A percentile compares a stretch with the other conserved stretches of the same genome.
Conservation (phyloP, 2,888 invertebrate genomes). For the Leucoptera coffeella region DNA sequence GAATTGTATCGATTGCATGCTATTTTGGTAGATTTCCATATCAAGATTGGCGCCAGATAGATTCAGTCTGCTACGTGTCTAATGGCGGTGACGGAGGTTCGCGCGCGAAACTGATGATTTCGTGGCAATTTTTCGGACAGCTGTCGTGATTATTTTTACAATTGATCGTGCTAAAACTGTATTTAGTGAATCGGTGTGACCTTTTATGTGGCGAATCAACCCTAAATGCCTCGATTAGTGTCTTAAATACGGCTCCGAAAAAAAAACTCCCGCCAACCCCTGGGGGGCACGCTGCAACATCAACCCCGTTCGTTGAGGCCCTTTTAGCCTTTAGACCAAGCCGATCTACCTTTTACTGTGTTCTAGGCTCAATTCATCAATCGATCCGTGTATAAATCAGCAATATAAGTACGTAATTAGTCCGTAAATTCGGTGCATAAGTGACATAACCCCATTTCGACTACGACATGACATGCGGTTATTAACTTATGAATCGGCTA, state of each 20-base stretch:
- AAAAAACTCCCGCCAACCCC: slow-evolving; percentile 44
- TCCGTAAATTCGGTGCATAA: slow-evolving; percentile 10
- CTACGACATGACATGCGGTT: slow-evolving; percentile 48
- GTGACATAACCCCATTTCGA: slow-evolving; percentile 51
- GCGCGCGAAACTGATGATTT: slow-evolving; percentile 53
- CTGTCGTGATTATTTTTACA: slow-evolving; percentile 22
- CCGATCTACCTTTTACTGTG: no score
- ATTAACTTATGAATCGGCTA: no score
- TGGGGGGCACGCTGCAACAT: slow-evolving; percentile 44
- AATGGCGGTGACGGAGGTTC: slow-evolving; percentile 52
- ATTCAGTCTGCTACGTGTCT: slow-evolving; percentile 51
- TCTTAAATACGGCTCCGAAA: slow-evolving; percentile 22
- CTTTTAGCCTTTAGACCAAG: no score
- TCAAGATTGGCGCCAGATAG: slow-evolving; percentile 39
- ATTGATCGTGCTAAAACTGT: slow-evolving; percentile 11
- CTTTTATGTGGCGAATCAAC: not conserved
- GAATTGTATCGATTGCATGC: slow-evolving; percentile 17
- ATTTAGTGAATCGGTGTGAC: not conserved
- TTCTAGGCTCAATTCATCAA: no score
- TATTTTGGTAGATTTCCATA: slow-evolving; percentile 49
- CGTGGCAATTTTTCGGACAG: slow-evolving; percentile 48
- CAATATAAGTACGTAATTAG: no score
- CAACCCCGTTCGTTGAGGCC: slow-evolving; percentile 13
- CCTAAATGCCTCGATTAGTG: slow-evolving; percentile 6
- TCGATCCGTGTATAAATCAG: no score